A percentile compares a stretch with the other conserved stretches of the same genome.
phyloP scores from a whole-genome alignment of 2,888 invertebrate species.

The Bombyx huttoni region DNA sequence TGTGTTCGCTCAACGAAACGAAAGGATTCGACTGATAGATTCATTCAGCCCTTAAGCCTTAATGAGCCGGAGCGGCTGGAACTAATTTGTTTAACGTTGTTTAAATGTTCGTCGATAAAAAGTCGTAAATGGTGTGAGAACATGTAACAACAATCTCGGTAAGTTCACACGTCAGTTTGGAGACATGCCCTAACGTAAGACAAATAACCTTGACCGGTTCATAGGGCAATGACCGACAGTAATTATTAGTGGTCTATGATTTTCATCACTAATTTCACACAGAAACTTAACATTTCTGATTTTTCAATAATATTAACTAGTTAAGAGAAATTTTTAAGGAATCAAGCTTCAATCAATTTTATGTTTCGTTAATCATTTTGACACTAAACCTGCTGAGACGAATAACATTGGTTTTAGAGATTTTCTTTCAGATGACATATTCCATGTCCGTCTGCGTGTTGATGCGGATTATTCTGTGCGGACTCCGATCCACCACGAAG shows the following conservation, averaged over 20 bases:
- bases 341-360: no score
- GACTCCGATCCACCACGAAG: slow-evolving; percentile 42
- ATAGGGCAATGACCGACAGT: slow-evolving; percentile 39
- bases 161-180: slow-evolving; percentile 23
- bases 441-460: slow-evolving; percentile 31
- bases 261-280: not conserved
- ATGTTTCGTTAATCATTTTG: no score
- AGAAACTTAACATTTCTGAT: not conserved
- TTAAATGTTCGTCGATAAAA: slow-evolving; percentile 9
- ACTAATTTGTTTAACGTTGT: slow-evolving; percentile 14
- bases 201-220: slow-evolving; percentile 49
- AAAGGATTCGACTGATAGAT: slow-evolving; percentile 26
- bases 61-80: slow-evolving; percentile 23
- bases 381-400: slow-evolving; percentile 55
- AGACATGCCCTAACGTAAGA: slow-evolving; percentile 29
- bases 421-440: slow-evolving; percentile 44
- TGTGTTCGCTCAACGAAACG: slow-evolving; percentile 20
- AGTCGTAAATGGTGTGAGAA: slow-evolving; percentile 21
- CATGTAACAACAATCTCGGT: slow-evolving; percentile 18
- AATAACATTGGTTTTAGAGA: slow-evolving; percentile 47
- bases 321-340: slow-evolving; percentile 5
- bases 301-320: slow-evolving; percentile 12
- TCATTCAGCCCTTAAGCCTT: slow-evolving; percentile 25
- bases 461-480: slow-evolving; percentile 36
- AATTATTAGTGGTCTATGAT: slow-evolving; percentile 1